Conservation (phyloP, 2,113 vertebrate species). For the Tupaia tana region DNA sequence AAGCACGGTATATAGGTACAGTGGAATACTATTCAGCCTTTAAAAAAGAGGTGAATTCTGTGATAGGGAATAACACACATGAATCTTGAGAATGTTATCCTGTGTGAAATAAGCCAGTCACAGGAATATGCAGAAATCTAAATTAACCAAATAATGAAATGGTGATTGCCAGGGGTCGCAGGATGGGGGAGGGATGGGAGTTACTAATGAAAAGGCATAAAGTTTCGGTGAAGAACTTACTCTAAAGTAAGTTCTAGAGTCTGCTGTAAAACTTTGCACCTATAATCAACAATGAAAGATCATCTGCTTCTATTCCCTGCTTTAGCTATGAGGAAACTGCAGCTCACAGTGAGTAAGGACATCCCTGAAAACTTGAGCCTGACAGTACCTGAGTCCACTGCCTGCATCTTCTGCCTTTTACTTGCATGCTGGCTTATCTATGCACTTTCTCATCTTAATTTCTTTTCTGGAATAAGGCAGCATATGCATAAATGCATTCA, state of each 20-base stretch:
- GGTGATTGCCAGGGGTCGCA: neutral
- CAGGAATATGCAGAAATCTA: neutral
- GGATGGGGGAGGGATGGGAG: neutral
- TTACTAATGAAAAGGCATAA: neutral
- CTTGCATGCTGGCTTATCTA: neutral
- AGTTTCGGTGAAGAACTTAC: neutral
- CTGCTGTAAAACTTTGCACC: fast-evolving
- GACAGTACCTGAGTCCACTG: neutral
- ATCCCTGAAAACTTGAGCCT: neutral
- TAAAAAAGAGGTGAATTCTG: neutral
- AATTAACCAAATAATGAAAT: neutral
- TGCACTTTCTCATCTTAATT: neutral
- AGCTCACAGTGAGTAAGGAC: neutral
- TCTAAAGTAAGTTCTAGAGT: neutral
- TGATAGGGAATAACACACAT: neutral
- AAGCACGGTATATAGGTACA: neutral
- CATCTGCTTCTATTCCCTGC: neutral
- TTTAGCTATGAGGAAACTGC: neutral
- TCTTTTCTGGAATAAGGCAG: slow-evolving; percentile 6
- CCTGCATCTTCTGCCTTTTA: neutral
- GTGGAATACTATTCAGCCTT: neutral
- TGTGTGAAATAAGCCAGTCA: neutral
- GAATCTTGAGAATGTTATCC: neutral
- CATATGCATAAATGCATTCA: neutral
- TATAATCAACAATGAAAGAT: neutral